Percentiles rank a stretch among this genome's conserved stretches.
phyloP scores from a whole-genome alignment of 2,797 vertebrate species.

The Cetoscarus ocellatus region DNA sequence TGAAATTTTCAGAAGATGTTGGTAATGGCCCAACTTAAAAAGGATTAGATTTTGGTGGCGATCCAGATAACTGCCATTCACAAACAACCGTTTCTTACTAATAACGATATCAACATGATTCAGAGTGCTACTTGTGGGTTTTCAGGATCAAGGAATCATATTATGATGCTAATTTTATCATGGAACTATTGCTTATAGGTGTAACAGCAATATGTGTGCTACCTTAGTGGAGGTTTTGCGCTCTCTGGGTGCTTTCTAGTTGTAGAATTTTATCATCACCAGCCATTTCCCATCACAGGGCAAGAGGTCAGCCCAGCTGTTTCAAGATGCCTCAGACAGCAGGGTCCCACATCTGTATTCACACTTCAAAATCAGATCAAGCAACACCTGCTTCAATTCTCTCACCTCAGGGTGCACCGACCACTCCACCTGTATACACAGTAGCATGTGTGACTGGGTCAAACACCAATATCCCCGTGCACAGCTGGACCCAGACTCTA shows the following conservation, averaged over 20 bases:
- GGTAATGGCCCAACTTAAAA: too few relatives aligned
- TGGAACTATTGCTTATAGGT: too few relatives aligned
- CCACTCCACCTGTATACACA: slow-evolving; percentile 20
- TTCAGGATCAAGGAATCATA: too few relatives aligned
- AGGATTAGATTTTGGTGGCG: too few relatives aligned
- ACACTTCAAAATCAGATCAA: slow-evolving; percentile 48
- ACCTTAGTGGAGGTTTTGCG: too few relatives aligned
- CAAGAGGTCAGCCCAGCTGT: slow-evolving; percentile 23
- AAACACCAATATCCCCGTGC: slow-evolving; percentile 48
- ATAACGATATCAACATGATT: too few relatives aligned
- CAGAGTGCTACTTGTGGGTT: too few relatives aligned
- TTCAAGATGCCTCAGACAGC: slow-evolving; percentile 26
- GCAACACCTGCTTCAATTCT: slow-evolving; percentile 20
- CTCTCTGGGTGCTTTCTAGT: slow-evolving; percentile 25
- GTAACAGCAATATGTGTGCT: too few relatives aligned
- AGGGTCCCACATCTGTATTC: slow-evolving; percentile 13
- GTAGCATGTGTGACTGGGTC: slow-evolving; percentile 32
- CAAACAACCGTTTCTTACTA: too few relatives aligned
- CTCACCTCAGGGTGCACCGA: slow-evolving; percentile 25
- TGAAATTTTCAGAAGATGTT: too few relatives aligned
- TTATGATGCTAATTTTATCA: too few relatives aligned
- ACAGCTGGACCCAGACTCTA: slow-evolving; percentile 40
- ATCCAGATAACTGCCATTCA: too few relatives aligned
- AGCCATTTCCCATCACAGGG: slow-evolving; percentile 12
- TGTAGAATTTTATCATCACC: slow-evolving; percentile 18